Conservation (phyloP, 2,113 vertebrate species). For the Prochilodus magdalenae region DNA sequence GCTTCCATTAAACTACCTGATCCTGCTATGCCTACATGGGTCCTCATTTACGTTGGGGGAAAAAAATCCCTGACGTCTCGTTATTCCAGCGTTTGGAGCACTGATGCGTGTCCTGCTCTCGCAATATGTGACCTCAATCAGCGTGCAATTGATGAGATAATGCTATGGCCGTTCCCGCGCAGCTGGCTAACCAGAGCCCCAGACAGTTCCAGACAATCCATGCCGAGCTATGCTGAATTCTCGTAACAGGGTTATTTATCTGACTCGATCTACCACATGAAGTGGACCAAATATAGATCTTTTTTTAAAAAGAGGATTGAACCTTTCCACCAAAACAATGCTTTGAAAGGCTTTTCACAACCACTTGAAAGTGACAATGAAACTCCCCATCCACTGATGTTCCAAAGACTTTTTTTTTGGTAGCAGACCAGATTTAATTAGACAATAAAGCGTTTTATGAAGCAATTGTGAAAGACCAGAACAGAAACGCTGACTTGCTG, state of each 20-base stretch:
- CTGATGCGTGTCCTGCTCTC: constrained; percentile 34
- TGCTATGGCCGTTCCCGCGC: constrained; percentile 17
- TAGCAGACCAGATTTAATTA: constrained; percentile 11
- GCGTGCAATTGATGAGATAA: constrained; percentile 46
- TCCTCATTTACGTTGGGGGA: constrained; percentile 10
- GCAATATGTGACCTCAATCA: constrained; percentile 43
- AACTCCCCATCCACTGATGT: not conserved
- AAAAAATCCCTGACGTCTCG: not conserved
- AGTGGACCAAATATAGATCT: constrained; percentile 25
- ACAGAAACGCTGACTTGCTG: constrained; percentile 5
- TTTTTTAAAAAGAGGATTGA: not conserved
- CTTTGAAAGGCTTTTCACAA: constrained; percentile 8
- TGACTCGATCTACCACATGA: constrained; percentile 41
- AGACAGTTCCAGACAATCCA: constrained; percentile 25
- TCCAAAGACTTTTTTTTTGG: not conserved
- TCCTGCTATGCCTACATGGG: constrained; percentile 23
- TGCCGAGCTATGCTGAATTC: constrained; percentile 32
- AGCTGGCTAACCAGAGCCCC: constrained; percentile 30
- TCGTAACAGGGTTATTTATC: constrained; percentile 50
- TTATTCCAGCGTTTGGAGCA: constrained; percentile 46
- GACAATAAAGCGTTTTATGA: constrained; percentile 20
- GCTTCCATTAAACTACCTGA: constrained; percentile 31
- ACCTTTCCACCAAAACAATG: constrained; percentile 32
- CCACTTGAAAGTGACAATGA: constrained; percentile 26
- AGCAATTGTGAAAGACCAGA: constrained; percentile 22